Evolutionary conservation across 2,888 invertebrate genomes (phyloP).

Genomic region (Tipula helvola): DNA sequence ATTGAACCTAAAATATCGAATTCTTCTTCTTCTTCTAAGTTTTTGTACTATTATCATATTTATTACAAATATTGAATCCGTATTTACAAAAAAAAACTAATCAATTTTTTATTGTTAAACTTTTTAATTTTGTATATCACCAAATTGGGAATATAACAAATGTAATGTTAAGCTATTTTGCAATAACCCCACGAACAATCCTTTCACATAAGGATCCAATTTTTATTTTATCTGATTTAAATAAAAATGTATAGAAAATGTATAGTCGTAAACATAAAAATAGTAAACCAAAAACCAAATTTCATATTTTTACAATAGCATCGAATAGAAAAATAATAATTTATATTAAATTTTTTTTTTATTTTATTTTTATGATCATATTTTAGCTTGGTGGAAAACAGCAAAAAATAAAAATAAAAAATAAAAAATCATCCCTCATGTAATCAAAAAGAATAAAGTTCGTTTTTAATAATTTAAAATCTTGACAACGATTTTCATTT

Average conservation of each 20-base stretch:
- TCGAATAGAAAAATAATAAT: background rate
- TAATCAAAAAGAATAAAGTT: background rate
- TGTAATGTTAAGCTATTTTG: background rate
- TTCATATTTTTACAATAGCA: background rate
- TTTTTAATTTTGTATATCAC: background rate
- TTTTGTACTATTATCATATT: too few species aligned
- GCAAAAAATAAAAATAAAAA: background rate
- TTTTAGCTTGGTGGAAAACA: background rate
- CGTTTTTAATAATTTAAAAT: background rate
- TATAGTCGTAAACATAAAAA: background rate
- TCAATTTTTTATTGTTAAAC: background rate
- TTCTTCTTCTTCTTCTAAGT: too few species aligned
- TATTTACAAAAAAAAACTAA: background rate
- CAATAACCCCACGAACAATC: background rate
- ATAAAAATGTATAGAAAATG: background rate
- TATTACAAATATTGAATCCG: background rate
- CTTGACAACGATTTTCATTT: slow-evolving; percentile 4
- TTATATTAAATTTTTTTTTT: background rate
- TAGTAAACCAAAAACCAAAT: background rate
- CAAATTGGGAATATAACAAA: background rate
- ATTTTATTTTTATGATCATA: background rate
- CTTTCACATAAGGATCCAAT: background rate
- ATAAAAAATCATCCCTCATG: background rate
- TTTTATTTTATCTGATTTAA: background rate
- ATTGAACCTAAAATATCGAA: too few species aligned